These are phyloP conservation scores for Gymnoscopelus braueri DNA, from an alignment of 2,797 vertebrate genomes.

Conservation along the genomic window DNA sequence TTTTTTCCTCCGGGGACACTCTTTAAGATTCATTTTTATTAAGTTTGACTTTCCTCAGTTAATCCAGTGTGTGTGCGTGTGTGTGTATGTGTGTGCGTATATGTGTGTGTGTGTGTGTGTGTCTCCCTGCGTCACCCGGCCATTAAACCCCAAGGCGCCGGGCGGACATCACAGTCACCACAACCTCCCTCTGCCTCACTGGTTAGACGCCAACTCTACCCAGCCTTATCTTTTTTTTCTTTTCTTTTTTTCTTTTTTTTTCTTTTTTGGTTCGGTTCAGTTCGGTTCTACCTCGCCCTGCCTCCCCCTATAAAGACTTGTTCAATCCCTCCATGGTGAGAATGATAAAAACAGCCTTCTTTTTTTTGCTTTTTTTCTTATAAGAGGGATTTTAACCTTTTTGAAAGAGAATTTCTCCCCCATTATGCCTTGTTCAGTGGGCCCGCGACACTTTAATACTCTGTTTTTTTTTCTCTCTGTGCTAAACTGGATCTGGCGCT, in stretches of 20 bases:
- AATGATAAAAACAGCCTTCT: background rate
- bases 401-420: conserved; percentile 13
- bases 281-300: conserved; percentile 74
- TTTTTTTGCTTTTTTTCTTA: conserved; percentile 10
- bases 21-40: too few relatives aligned
- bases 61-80: too few relatives aligned
- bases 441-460: background rate
- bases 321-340: conserved; percentile 13
- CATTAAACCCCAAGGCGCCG: too few relatives aligned
- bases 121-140: too few relatives aligned
- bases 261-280: too few relatives aligned
- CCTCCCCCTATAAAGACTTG: conserved; percentile 46
- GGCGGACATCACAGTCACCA: conserved; percentile 26
- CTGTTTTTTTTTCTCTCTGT: background rate
- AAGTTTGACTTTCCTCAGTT: too few relatives aligned
- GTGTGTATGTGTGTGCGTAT: too few relatives aligned
- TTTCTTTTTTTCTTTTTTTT: too few relatives aligned
- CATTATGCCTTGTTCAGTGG: conserved; percentile 27
- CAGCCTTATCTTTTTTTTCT: conserved; percentile 35
- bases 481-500: conserved; percentile 4
- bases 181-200: conserved; percentile 57
- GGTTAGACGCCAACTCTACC: conserved; percentile 30
- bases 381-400: conserved; percentile 34
- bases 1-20: too few relatives aligned
- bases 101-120: too few relatives aligned